Conservation (phyloP, 2,888 invertebrate genomes). For the Erebia aethiops region DNA sequence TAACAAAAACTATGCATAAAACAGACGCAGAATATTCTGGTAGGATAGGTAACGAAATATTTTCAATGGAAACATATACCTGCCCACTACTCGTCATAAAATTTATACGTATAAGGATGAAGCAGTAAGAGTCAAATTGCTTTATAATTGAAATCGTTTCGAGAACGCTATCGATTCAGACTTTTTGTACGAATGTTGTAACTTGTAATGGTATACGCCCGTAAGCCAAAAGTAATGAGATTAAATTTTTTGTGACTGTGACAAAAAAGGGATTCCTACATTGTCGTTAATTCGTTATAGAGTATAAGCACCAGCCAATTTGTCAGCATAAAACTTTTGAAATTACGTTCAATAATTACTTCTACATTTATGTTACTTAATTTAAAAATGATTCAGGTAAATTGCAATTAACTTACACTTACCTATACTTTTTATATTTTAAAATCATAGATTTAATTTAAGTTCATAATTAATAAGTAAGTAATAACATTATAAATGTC, state of each 20-base stretch:
- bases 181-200: slow-evolving; percentile 23
- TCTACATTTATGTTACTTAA: neutral
- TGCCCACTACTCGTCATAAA: neutral
- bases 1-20: neutral
- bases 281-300: slow-evolving; percentile 13
- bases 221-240: slow-evolving; percentile 25
- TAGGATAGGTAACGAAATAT: neutral
- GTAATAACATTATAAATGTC: too few relatives aligned
- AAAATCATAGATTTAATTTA: too few relatives aligned
- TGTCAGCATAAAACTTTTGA: slow-evolving; percentile 6
- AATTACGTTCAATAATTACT: neutral
- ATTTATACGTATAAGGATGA: slow-evolving; percentile 5
- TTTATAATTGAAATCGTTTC: slow-evolving; percentile 30
- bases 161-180: slow-evolving; percentile 13
- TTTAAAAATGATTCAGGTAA: too few relatives aligned
- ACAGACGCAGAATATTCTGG: neutral
- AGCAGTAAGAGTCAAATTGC: slow-evolving; percentile 30
- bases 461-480: too few relatives aligned
- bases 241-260: slow-evolving; percentile 14
- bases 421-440: too few relatives aligned
- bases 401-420: too few relatives aligned
- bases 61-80: neutral
- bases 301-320: slow-evolving; percentile 9
- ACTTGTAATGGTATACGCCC: slow-evolving; percentile 25
- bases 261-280: slow-evolving; percentile 18